Base-by-base conservation (phyloP, 2,113 vertebrate species). In the Ellobius talpinus region DNA sequence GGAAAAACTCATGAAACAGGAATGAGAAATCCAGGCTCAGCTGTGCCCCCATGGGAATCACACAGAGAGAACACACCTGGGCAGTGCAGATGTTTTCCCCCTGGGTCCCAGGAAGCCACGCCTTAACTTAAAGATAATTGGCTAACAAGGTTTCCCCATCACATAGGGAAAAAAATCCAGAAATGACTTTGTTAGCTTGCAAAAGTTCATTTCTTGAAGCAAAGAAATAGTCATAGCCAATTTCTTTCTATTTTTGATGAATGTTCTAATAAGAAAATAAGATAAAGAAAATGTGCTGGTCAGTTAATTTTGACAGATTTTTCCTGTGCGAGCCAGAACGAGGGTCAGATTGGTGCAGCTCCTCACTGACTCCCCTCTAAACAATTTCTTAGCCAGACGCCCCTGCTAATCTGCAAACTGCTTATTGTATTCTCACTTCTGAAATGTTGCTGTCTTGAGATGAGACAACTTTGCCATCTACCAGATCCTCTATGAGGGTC, bases 401-500 rank as follows among this genome's bases (percentile, higher is more conserved):
- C 63, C 94, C 89, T 93, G 66, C 93, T 93, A 82, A 76, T 55
- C 96, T 89, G 96, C 82, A 79, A 95, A 93, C 77, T 82, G 70
- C 74, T 97, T 91, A 97, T 55, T 98, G 98, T 50, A 97, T 47
- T 97, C 98, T 87, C 90, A 98, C 97, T 55, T 98, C 98, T 82
- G 97, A 98, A 90, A 97, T 23, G 93, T 97, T 98, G 94, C 98
- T 97, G 95, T 98, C 93, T n/a, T 85, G 81, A 93, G 98, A 98
- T 33, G 98, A 97, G 93, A 99, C 96, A 23, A 98, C 98, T 96
- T 97, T 97, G 72, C 99, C 99, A 63, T 99, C 98, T 33, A 98
- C 87, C 21, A 98, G 36, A 66, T 99, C 98, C 98, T 99, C 98
- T 77, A 98, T 55, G 13, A 99, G 98, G 96, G 98, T 98, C 97